These are phyloP conservation scores for Tetramorium bicarinatum DNA, from an alignment of 2,888 invertebrate genomes.

Conservation along the genomic window DNA sequence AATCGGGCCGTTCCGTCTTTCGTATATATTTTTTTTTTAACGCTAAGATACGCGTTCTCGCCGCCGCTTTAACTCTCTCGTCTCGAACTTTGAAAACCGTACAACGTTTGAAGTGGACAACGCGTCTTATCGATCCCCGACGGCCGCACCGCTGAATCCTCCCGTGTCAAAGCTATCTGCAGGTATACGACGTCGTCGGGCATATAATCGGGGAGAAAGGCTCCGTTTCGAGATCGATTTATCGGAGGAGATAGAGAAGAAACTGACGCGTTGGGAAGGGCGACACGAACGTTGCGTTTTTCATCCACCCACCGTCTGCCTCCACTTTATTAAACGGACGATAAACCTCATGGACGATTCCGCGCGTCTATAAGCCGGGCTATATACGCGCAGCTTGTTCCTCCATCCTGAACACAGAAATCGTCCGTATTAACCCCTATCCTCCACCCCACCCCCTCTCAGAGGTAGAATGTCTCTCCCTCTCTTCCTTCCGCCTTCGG, in stretches of 20 bases:
- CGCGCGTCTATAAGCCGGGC: conserved; percentile 58
- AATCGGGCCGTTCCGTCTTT: background rate
- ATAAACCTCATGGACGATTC: conserved; percentile 68
- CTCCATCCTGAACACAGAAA: conserved; percentile 42
- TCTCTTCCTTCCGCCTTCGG: conserved; percentile 1
- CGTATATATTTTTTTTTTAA: background rate
- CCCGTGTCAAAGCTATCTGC: conserved; percentile 12
- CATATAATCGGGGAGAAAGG: background rate
- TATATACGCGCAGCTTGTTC: conserved; percentile 53
- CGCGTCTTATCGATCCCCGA: conserved; percentile 8
- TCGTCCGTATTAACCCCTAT: conserved; percentile 52
- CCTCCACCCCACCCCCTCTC: background rate
- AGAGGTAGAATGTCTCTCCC: background rate
- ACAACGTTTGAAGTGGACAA: background rate
- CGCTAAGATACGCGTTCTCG: background rate
- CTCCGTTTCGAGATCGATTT: conserved; percentile 57
- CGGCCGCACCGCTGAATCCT: background rate
- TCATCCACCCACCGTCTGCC: conserved; percentile 58
- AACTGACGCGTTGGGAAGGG: conserved; percentile 41
- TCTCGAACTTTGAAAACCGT: background rate
- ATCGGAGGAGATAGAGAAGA: conserved; percentile 34
- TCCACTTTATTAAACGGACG: conserved; percentile 73
- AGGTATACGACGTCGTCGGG: conserved; percentile 11
- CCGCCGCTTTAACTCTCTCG: background rate
- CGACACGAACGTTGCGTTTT: conserved; percentile 67